These are phyloP conservation scores for Charadrius vociferus DNA, from an alignment of 2,113 vertebrate species.

Conservation along the genomic window DNA sequence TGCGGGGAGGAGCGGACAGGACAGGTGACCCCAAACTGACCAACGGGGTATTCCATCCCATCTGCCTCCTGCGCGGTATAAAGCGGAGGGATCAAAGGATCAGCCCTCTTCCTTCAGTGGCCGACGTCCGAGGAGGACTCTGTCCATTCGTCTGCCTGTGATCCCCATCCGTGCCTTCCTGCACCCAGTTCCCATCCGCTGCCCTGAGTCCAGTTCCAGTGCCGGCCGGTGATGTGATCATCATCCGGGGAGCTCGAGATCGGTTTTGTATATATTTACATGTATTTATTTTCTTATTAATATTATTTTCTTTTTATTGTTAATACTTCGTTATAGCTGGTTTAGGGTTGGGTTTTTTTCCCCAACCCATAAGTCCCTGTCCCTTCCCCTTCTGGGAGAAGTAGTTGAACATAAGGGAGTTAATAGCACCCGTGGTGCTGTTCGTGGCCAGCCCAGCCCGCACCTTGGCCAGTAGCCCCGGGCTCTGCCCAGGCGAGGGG, in stretches of 20 bases:
- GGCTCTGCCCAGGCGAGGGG: background rate
- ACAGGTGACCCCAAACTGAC: background rate
- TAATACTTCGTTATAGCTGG: background rate
- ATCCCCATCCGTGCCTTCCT: background rate
- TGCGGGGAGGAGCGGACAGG: background rate
- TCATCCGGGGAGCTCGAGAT: background rate
- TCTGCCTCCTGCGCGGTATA: background rate
- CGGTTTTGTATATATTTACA: background rate
- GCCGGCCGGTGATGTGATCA: background rate
- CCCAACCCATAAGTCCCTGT: background rate
- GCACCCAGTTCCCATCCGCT: background rate
- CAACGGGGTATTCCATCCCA: background rate
- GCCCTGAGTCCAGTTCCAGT: background rate
- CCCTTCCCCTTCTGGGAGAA: background rate
- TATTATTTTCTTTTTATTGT: background rate
- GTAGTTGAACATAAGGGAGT: no score
- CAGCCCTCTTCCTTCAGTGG: background rate
- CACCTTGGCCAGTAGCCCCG: background rate
- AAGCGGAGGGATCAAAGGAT: background rate
- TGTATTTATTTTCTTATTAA: background rate
- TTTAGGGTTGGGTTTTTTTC: background rate
- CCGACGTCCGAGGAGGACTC: background rate
- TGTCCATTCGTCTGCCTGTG: background rate
- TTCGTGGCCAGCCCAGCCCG: background rate
- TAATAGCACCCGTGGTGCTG: no score